Evolutionary conservation across 2,113 vertebrate genomes (phyloP), one percentile per base, ranked within the genome.

Genomic region (Hemiscyllium ocellatum): DNA sequence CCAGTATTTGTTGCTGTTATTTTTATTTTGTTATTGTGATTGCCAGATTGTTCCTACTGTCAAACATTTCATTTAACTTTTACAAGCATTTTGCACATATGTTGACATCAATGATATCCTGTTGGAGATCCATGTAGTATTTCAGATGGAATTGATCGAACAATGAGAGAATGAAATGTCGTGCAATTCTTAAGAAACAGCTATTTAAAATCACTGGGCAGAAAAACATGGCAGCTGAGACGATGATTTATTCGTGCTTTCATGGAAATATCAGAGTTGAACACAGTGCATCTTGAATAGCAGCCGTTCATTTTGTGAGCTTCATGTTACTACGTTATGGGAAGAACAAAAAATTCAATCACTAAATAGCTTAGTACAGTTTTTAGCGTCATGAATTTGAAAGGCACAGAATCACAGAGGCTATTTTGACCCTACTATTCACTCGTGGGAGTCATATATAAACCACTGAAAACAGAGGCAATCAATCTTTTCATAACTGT

Each of bases 21-120:
- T 90, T n/a, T n/a, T 50, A 89, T 56, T 91, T 91, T 91, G 52
- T 56, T 90, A 15, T 90, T 90, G 87, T 65, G 87, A 33, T 90
- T 65, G 15, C 89, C 89, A 66, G 56, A 93, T 93, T 68, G 80
- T 93, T 93, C 66, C 89, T 66, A 66, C 17, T 68, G 89, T 93
- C 89, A 90, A 52, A 26, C 52, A 91, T 66, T 83, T 37, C 89
- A 91, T 33, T 91, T 66, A 93, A 2, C 89, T 66, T 66, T 93
- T 93, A 20, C 33, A 37, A 93, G 61, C 2, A 37, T 22, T 66
- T 66, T 93, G 4, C 61, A n/a, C 1, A 6, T 66, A 6, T 66
- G 17, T 93, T 66, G 89, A 93, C 61, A 93, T 66, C 61, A 93
- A 0, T 66, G 66, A 37, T 66, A 37, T 22, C 20, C 61, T 93